Percentiles rank a stretch among this genome's conserved stretches.
These are phyloP conservation scores for Elegia similella DNA, from an alignment of 2,888 invertebrate genomes.

Conservation along the genomic window DNA sequence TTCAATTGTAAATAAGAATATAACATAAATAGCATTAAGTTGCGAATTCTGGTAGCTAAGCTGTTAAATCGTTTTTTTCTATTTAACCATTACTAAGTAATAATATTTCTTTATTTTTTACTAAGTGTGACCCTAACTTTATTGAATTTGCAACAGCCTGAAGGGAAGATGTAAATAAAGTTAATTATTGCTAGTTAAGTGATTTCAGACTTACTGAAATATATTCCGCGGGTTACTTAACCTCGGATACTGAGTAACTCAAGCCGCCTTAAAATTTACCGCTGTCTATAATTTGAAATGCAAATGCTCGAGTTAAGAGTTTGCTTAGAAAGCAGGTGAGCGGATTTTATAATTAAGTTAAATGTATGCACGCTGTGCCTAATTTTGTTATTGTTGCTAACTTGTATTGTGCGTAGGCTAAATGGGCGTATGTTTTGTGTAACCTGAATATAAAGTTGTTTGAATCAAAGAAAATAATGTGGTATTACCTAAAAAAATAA, in stretches of 20 bases:
- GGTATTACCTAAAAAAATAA: too few relatives aligned
- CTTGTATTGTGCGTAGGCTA: neutral
- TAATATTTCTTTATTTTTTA: too few relatives aligned
- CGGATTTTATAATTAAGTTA: constrained; percentile 13
- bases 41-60: too few relatives aligned
- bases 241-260: constrained; percentile 11
- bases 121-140: constrained; percentile 36
- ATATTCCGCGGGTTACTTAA: constrained; percentile 34
- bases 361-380: constrained; percentile 6
- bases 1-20: too few relatives aligned
- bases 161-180: constrained; percentile 66
- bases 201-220: constrained; percentile 58
- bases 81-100: neutral
- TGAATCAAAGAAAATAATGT: too few relatives aligned
- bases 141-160: constrained; percentile 43
- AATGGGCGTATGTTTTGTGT: neutral
- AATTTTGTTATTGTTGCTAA: constrained; percentile 6
- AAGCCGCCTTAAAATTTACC: constrained; percentile 35
- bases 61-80: too few relatives aligned
- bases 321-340: constrained; percentile 16
- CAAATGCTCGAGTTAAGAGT: constrained; percentile 21
- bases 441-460: neutral
- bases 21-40: too few relatives aligned
- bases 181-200: constrained; percentile 73
- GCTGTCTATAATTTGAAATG: constrained; percentile 32